Conservation (phyloP, 2,888 invertebrate genomes). For the Thalpophila matura region DNA sequence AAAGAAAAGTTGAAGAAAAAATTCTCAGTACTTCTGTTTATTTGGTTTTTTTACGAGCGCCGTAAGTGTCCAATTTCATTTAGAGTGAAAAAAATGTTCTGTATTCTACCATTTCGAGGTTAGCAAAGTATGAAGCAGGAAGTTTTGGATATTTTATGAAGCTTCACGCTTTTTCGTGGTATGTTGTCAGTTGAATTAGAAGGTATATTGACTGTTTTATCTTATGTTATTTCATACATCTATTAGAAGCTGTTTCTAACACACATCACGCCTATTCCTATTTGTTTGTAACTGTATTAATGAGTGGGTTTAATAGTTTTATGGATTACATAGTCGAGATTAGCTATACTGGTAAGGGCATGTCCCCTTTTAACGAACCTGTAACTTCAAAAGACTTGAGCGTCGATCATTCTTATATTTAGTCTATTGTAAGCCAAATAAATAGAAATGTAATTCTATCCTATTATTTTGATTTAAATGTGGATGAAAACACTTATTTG, state of each 20-base stretch:
- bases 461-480: neutral
- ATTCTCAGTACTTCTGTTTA: slow-evolving; percentile 46
- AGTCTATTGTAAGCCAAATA: slow-evolving; percentile 11
- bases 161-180: slow-evolving; percentile 5
- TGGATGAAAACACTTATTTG: too few relatives aligned
- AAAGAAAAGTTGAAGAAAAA: slow-evolving; percentile 46
- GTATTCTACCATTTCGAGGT: slow-evolving; percentile 28
- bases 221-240: neutral
- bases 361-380: slow-evolving; percentile 22
- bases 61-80: slow-evolving; percentile 58
- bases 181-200: neutral
- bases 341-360: slow-evolving; percentile 10
- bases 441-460: neutral
- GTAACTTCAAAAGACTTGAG: slow-evolving; percentile 9
- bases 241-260: too few relatives aligned
- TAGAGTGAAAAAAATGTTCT: slow-evolving; percentile 42
- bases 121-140: slow-evolving; percentile 29
- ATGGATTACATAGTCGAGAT: slow-evolving; percentile 24
- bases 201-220: neutral
- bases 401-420: slow-evolving; percentile 20
- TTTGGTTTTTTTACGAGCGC: slow-evolving; percentile 55
- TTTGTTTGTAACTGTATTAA: slow-evolving; percentile 23
- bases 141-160: slow-evolving; percentile 33
- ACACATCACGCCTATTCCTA: too few relatives aligned
- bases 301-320: slow-evolving; percentile 14